Evolutionary conservation across 2,797 vertebrate genomes (phyloP).

Genomic region (Thaleichthys pacificus): DNA sequence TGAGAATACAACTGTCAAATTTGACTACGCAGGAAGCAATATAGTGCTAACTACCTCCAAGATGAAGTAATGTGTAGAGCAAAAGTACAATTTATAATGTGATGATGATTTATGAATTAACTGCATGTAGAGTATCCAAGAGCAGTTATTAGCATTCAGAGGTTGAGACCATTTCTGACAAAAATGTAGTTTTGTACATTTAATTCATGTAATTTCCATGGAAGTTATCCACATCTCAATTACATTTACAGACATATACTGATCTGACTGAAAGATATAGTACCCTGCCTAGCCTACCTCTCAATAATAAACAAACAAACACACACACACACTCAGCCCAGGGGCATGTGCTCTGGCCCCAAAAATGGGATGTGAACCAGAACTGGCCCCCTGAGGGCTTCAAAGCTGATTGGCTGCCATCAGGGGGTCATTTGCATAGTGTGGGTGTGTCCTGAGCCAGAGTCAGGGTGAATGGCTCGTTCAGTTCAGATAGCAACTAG

Average conservation of each 20-base stretch:
- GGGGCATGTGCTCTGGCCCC: not conserved
- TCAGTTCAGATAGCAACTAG: conserved; percentile 71
- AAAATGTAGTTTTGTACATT: too few relatives aligned
- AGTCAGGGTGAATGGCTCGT: conserved; percentile 74
- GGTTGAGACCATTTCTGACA: too few relatives aligned
- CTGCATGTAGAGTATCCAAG: too few relatives aligned
- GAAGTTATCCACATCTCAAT: not conserved
- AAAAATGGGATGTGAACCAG: conserved; percentile 49
- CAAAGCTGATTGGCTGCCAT: conserved; percentile 67
- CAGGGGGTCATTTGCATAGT: conserved; percentile 67
- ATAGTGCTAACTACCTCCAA: too few relatives aligned
- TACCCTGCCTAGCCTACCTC: not conserved
- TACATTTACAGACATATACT: not conserved
- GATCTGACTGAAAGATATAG: not conserved
- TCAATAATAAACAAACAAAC: not conserved
- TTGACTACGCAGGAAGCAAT: too few relatives aligned
- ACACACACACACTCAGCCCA: not conserved
- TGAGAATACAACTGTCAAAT: not conserved
- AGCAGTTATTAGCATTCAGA: too few relatives aligned
- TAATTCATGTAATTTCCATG: too few relatives aligned
- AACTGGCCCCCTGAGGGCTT: conserved; percentile 39
- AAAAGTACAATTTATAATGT: too few relatives aligned
- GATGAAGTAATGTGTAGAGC: too few relatives aligned
- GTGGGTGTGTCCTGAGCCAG: conserved; percentile 72
- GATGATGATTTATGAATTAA: too few relatives aligned